phyloP scores from a whole-genome alignment of 2,888 invertebrate species.

The Drosophila fungiperda region DNA sequence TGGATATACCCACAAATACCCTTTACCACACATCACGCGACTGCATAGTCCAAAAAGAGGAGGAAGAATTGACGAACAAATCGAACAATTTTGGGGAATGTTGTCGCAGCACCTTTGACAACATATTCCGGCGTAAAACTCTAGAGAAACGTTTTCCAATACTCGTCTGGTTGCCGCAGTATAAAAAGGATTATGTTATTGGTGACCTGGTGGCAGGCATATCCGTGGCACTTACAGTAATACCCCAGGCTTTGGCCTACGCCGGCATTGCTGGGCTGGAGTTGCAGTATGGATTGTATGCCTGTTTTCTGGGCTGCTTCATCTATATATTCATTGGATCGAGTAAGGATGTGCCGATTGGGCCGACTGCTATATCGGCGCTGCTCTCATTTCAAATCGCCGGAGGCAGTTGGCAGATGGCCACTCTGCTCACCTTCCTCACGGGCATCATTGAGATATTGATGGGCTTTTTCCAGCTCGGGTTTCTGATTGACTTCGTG shows the following conservation, averaged over 20 bases:
- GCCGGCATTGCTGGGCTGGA: constrained; percentile 92
- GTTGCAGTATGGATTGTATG: constrained; percentile 95
- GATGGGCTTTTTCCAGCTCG: constrained; percentile 93
- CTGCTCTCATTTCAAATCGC: constrained; percentile 93
- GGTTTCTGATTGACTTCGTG: constrained; percentile 95
- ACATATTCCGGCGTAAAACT: constrained; percentile 89
- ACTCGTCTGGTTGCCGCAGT: constrained; percentile 91
- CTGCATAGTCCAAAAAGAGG: constrained; percentile 86
- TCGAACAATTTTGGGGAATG: constrained; percentile 55
- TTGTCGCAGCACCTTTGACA: constrained; percentile 82
- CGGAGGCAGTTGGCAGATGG: constrained; percentile 88
- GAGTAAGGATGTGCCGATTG: constrained; percentile 96
- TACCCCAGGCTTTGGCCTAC: constrained; percentile 94
- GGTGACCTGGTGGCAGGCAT: constrained; percentile 96
- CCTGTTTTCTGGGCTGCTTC: constrained; percentile 95
- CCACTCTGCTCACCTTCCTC: constrained; percentile 91
- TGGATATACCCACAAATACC: constrained; percentile 84
- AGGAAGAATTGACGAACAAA: constrained; percentile 76
- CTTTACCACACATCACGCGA: constrained; percentile 83
- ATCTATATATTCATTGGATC: constrained; percentile 95
- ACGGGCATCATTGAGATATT: constrained; percentile 91
- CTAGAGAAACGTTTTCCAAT: constrained; percentile 91
- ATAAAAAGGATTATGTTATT: constrained; percentile 90
- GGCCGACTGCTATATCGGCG: constrained; percentile 96
- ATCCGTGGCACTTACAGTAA: constrained; percentile 90